phyloP scores from a whole-genome alignment of 2,888 invertebrate species.

The Helleia helle region DNA sequence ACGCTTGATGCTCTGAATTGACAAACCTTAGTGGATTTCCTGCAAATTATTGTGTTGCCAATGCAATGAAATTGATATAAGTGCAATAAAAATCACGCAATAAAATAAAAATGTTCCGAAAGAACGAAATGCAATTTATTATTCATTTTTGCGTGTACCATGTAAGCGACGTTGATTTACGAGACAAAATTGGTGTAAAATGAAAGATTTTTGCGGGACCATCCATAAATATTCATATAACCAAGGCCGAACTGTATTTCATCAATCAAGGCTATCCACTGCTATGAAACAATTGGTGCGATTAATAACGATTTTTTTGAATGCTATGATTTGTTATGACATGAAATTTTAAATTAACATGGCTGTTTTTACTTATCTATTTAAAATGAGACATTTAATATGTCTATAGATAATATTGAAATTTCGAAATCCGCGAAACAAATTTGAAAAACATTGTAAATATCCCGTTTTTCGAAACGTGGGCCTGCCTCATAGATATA shows the following conservation, averaged over 20 bases:
- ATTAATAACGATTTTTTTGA: conserved; percentile 7
- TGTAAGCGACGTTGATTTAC: conserved; percentile 5
- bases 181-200: neutral
- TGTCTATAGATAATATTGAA: no score
- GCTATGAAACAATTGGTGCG: conserved; percentile 14
- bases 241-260: neutral
- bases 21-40: no score
- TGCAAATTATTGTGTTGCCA: no score
- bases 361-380: no score
- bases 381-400: no score
- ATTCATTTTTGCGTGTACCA: neutral
- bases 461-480: no score
- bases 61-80: no score
- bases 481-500: no score
- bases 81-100: neutral
- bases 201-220: conserved; percentile 3
- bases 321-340: conserved; percentile 2
- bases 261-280: conserved; percentile 14
- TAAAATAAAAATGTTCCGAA: neutral
- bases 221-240: conserved; percentile 7
- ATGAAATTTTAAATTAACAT: no score
- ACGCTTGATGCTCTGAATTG: no score
- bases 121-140: neutral
- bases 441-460: no score
- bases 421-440: no score